Evolutionary conservation across 2,888 invertebrate genomes (phyloP), one percentile per base, ranked within the genome.

Genomic region (Tanytarsus gracilentus): DNA sequence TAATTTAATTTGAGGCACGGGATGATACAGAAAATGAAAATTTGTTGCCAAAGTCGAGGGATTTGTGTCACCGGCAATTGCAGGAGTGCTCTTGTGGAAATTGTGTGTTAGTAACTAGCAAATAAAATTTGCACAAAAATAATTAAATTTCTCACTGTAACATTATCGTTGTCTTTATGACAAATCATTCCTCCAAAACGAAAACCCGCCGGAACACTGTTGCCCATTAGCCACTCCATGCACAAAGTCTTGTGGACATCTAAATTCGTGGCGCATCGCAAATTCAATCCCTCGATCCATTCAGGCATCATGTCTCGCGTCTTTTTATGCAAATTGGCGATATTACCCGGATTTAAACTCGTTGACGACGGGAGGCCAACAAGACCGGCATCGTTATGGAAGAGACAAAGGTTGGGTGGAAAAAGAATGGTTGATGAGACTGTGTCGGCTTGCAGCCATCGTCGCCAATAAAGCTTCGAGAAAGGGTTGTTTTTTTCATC

Each of bases 261-360:
- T 64, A 74, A 61, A 3, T 69, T 66, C 62, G 70, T 70, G 30
- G 63, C 63, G 55, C 68, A 69, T 33, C 69, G 66, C 23, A 74
- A 61, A 59, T 72, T 69, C 39, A 72, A 62, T 53, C 73, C 73
- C 63, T 72, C 72, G 29, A 68, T 69, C 64, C 71, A 71, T 29
- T 66, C 68, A 27, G 74, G 73, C 68, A 69, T 72, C 25, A 74
- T 71, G 25, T 69, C 68, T 18, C 69, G 69, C n/a, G 71, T 69
- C 51, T 71, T 65, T n/a, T 63, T 63, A 63, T 74, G 74, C 4
- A 74, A 63, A n/a, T 69, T 68, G 18, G 67, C 65, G 3, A 74
- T 68, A 64, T 68, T 73, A 26, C 73, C 73, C 1, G 73, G 73
- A 66, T 73, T 74, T 11, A 39, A n/a, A n/a, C n/a, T n/a, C n/a